A percentile compares a stretch with the other conserved stretches of the same genome.
phyloP scores from a whole-genome alignment of 2,888 invertebrate species.

The Tipula lateralis region DNA sequence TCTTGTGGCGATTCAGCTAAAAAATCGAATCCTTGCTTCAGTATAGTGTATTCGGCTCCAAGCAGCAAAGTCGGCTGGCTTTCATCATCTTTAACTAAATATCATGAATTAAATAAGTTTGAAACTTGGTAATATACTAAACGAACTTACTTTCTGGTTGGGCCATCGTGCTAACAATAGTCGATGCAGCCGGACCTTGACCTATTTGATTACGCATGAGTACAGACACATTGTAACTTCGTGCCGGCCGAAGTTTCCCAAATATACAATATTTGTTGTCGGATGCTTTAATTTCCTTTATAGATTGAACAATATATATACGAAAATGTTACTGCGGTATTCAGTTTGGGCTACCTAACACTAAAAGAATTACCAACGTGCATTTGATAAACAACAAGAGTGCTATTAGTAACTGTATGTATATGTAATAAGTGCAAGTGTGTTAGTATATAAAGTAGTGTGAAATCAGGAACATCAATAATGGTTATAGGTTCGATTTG shows the following conservation, averaged over 20 bases:
- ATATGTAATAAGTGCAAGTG: neutral
- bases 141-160: conserved; percentile 33
- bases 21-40: conserved; percentile 57
- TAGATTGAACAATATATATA: too few relatives aligned
- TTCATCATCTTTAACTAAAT: conserved; percentile 34
- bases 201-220: conserved; percentile 76
- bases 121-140: neutral
- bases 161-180: conserved; percentile 62
- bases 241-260: conserved; percentile 64
- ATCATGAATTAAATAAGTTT: neutral
- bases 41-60: conserved; percentile 62
- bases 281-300: conserved; percentile 69
- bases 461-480: too few relatives aligned
- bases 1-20: conserved; percentile 36
- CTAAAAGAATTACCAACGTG: neutral
- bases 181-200: conserved; percentile 66
- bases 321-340: neutral
- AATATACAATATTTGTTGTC: conserved; percentile 71
- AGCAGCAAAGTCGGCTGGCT: conserved; percentile 53
- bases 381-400: neutral
- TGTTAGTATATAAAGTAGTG: too few relatives aligned
- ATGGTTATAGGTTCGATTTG: too few relatives aligned
- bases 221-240: conserved; percentile 71
- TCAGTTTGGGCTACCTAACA: neutral
- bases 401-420: neutral